Evolutionary conservation across 2,888 invertebrate species (phyloP), one percentile per base, ranked within the genome.

Genomic region (Lamellibrachia columna): DNA sequence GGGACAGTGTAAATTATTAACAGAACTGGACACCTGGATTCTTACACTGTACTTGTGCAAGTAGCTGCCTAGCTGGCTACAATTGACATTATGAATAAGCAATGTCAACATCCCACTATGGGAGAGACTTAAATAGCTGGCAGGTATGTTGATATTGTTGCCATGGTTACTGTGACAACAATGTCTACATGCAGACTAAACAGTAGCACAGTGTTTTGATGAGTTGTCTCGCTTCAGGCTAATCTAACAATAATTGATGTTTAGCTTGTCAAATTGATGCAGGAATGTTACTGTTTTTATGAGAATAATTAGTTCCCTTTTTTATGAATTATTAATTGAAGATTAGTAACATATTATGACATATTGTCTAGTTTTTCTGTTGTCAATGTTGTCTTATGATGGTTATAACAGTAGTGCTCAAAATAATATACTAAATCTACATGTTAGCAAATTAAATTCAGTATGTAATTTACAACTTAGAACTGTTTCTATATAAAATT

Each of bases 81-180:
- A 22, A n/a, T 22, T 75, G 75, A 75, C 75, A 22, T 60, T 60
- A 60, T 60, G 75, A 75, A 75, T 75, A 6, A n/a, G 6, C 75
- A 75, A 22, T 75, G 22, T 75, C 6, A 55, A 22, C 75, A 22
- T 22, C 75, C 4, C 22, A 75, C 75, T 22, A 6, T 4, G 2
- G 75, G 22, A 75, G 75, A 75, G 22, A 75, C 22, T 15, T 75
- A 75, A 75, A 75, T 75, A 75, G 75, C 75, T 22, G 75, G 15
- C 58, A 11, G 22, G 22, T 75, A 6, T 75, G 75, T 75, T 75
- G 75, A 75, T 75, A 6, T 40, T 75, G 75, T 75, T 75, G 75
- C 75, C 75, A 75, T 75, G 75, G 75, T 75, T 75, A 75, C 75
- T 75, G n/a, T 15, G 75, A 75, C 75, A 75, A 75, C 75, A 75